These are phyloP conservation scores for Pelecanoides urinatrix DNA, from an alignment of 2,113 vertebrate species.

Conservation along the genomic window DNA sequence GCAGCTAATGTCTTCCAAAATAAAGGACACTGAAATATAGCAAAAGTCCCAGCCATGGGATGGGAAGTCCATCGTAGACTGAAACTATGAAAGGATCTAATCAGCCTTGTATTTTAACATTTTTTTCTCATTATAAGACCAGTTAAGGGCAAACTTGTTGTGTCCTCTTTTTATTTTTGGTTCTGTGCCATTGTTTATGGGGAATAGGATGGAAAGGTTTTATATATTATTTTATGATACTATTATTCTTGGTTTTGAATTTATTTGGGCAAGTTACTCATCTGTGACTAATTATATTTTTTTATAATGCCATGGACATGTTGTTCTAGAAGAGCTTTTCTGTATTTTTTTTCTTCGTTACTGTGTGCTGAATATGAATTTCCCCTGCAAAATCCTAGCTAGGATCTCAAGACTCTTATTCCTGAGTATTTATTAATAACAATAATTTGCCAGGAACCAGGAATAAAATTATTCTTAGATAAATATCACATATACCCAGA, in stretches of 20 bases:
- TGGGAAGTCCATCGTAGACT: neutral
- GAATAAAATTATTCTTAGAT: neutral
- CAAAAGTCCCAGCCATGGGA: neutral
- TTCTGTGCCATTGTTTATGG: neutral
- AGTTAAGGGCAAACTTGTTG: neutral
- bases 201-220: neutral
- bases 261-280: neutral
- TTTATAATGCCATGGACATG: neutral
- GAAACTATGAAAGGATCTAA: neutral
- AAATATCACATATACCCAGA: neutral
- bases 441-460: neutral
- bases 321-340: neutral
- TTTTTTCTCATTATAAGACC: neutral
- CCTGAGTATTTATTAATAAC: neutral
- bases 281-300: slow-evolving; percentile 27
- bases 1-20: neutral
- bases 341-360: neutral
- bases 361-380: neutral
- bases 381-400: neutral
- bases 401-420: neutral
- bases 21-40: neutral
- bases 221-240: neutral
- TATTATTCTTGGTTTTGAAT: neutral
- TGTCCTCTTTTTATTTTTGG: neutral
- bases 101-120: neutral